A percentile compares a stretch with the other conserved stretches of the same genome.
phyloP scores from a whole-genome alignment of 1,140 invertebrate species.

The Ganaspis sp. region DNA sequence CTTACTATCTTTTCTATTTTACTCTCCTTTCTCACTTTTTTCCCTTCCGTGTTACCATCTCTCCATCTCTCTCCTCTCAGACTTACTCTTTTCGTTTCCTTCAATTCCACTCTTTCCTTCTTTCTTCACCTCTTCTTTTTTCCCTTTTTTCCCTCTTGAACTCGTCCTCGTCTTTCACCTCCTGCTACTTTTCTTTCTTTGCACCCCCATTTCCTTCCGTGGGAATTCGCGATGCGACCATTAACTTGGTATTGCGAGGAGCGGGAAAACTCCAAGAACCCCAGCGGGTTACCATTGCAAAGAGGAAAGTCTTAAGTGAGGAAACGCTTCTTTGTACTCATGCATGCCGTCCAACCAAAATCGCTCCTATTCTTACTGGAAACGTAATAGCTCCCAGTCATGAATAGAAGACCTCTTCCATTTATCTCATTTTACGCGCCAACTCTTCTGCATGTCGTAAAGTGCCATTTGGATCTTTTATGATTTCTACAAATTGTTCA shows the following conservation, averaged over 20 bases:
- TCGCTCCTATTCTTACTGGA: conserved; percentile 33
- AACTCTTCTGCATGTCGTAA: conserved; percentile 18
- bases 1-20: neutral
- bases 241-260: conserved; percentile 33
- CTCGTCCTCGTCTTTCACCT: neutral
- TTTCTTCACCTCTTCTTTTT: neutral
- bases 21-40: neutral
- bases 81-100: no score
- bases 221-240: conserved; percentile 35
- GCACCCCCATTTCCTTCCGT: conserved; percentile 31
- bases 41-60: neutral
- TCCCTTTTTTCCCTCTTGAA: neutral
- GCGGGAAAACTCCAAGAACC: conserved; percentile 10
- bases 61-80: neutral
- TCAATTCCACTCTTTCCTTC: neutral
- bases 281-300: neutral
- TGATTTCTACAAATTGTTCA: neutral
- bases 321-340: conserved; percentile 15
- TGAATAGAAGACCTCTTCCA: conserved; percentile 26
- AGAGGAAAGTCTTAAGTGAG: neutral
- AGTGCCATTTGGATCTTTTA: neutral
- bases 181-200: conserved; percentile 9
- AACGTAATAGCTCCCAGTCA: conserved; percentile 17
- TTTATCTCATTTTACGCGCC: conserved; percentile 27
- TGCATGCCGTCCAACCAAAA: conserved; percentile 30